These are phyloP conservation scores for Merluccius polli DNA, from an alignment of 2,797 vertebrate genomes.

Conservation along the genomic window DNA sequence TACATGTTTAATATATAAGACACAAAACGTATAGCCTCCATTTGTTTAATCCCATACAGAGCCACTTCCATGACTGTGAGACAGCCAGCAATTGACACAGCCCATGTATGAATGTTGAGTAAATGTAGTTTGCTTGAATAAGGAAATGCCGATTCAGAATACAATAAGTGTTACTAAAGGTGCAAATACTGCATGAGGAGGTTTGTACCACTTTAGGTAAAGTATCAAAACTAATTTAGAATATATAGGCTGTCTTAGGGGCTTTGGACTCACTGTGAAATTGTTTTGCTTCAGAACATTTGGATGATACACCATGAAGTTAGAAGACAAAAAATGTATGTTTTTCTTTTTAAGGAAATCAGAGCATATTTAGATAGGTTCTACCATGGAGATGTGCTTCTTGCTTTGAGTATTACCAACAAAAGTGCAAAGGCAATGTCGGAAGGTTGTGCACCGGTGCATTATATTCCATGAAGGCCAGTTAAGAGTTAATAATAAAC, in stretches of 20 bases:
- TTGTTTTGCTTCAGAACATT: too few species aligned
- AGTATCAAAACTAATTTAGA: background rate
- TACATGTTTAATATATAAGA: background rate
- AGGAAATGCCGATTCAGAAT: background rate
- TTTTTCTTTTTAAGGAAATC: too few species aligned
- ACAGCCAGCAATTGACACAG: background rate
- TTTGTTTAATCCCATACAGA: background rate
- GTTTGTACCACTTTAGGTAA: background rate
- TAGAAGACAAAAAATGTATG: too few species aligned
- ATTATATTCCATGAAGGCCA: background rate
- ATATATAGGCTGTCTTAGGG: background rate
- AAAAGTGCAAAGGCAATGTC: background rate
- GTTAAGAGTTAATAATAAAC: conserved; percentile 7
- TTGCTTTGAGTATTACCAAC: background rate
- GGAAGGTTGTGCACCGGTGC: background rate
- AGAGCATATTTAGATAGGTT: background rate
- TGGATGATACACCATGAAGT: too few species aligned
- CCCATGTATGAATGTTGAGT: background rate
- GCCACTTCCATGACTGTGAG: background rate
- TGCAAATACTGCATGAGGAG: background rate
- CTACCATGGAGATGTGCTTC: background rate
- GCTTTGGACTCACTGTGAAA: background rate
- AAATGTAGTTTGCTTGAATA: background rate
- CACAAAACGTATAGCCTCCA: background rate
- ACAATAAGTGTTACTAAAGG: background rate